These are phyloP conservation scores for Irena cyanogastra DNA, from an alignment of 2,113 vertebrate genomes.

Conservation along the genomic window DNA sequence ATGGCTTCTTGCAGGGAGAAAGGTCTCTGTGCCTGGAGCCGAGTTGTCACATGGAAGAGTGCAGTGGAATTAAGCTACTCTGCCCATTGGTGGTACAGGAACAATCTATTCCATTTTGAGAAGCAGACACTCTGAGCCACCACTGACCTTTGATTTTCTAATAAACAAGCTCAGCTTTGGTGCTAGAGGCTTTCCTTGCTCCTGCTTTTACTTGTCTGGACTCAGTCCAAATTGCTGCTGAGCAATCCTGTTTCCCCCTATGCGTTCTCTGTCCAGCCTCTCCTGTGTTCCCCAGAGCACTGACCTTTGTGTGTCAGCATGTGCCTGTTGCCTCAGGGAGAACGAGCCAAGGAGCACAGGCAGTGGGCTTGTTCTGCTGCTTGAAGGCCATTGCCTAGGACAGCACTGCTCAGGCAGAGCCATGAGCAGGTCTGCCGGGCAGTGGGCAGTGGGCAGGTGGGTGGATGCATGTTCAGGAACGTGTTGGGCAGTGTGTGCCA, in stretches of 20 bases:
- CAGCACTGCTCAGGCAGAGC: not conserved
- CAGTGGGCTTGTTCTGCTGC: too few species aligned
- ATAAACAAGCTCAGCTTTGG: not conserved
- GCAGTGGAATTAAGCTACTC: not conserved
- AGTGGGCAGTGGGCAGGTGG: fast-evolving
- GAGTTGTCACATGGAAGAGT: not conserved
- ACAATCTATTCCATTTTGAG: not conserved
- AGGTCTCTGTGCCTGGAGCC: not conserved
- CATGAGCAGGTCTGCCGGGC: not conserved
- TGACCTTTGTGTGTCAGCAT: not conserved
- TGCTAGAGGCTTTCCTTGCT: not conserved
- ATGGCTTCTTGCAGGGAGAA: not conserved
- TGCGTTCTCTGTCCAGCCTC: not conserved
- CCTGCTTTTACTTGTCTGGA: not conserved
- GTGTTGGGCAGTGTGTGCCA: not conserved
- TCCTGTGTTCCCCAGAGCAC: not conserved
- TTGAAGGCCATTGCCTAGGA: not conserved
- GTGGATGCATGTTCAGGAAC: fast-evolving
- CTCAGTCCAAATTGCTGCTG: not conserved
- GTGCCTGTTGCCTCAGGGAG: not conserved
- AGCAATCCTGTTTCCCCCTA: not conserved
- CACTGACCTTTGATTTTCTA: not conserved
- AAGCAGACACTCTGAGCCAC: not conserved
- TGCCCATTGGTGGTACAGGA: not conserved
- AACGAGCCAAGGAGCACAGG: not conserved